Evolutionary conservation across 2,888 invertebrate species (phyloP).

Genomic region (Biston stratarius): DNA sequence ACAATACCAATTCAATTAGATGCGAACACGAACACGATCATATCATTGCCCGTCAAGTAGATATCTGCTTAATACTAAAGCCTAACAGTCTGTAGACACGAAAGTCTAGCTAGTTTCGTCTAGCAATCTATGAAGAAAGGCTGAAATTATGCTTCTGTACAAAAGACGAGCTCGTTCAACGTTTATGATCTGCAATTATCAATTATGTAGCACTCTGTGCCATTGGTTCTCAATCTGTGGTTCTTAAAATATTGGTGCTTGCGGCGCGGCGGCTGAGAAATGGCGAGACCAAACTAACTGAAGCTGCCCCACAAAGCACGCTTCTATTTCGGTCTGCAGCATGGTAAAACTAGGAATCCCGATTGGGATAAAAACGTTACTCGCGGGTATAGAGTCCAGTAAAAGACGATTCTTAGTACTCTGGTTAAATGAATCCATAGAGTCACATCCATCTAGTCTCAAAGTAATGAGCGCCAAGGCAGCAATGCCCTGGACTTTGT

Average conservation of each 20-base stretch:
- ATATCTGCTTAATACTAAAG: conserved; percentile 13
- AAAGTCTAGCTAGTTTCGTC: conserved; percentile 20
- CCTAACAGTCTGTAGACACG: conserved; percentile 43
- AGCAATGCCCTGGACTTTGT: too few species aligned
- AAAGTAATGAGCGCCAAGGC: too few species aligned
- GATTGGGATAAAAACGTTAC: too few species aligned
- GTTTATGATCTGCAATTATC: conserved; percentile 36
- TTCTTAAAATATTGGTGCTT: not conserved
- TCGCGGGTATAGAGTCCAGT: too few species aligned
- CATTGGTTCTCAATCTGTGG: not conserved
- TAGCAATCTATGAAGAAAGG: conserved; percentile 31
- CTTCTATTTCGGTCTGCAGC: too few species aligned
- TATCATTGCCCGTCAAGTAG: conserved; percentile 10
- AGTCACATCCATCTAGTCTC: too few species aligned
- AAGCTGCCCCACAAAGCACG: too few species aligned
- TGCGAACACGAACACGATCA: conserved; percentile 32
- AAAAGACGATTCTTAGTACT: too few species aligned
- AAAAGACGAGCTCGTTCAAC: conserved; percentile 39
- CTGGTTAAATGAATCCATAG: too few species aligned
- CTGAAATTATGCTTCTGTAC: conserved; percentile 42
- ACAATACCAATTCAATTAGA: not conserved
- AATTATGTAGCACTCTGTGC: conserved; percentile 38
- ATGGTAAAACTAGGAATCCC: too few species aligned
- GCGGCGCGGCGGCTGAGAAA: not conserved
- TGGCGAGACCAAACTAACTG: too few species aligned